These are phyloP conservation scores for Ichneumoninae sp. DNA, from an alignment of 2,888 invertebrate species.

Conservation along the genomic window DNA sequence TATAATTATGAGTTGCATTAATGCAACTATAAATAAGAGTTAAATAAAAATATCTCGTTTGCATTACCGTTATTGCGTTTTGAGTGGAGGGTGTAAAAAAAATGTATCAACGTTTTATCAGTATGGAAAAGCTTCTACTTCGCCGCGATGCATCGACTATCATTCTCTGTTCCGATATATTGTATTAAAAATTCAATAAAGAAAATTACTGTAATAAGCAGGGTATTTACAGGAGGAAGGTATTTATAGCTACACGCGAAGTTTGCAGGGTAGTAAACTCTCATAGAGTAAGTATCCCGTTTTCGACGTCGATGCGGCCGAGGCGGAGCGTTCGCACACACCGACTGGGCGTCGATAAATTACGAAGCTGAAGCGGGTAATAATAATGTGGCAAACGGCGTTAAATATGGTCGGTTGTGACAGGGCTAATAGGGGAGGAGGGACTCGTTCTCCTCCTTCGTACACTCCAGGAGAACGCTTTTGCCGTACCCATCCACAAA, in stretches of 20 bases:
- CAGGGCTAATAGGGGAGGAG: constrained; percentile 73
- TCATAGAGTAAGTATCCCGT: constrained; percentile 23
- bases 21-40: background rate
- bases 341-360: constrained; percentile 67
- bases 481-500: constrained; percentile 48
- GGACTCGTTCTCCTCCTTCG: constrained; percentile 67
- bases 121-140: background rate
- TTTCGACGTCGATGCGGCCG: constrained; percentile 26
- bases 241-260: background rate
- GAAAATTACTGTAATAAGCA: background rate
- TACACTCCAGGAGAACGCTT: constrained; percentile 16
- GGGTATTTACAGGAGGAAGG: constrained; percentile 5
- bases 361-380: constrained; percentile 71
- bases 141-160: background rate
- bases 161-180: background rate
- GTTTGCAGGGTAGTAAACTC: constrained; percentile 1
- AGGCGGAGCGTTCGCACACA: constrained; percentile 59
- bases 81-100: background rate
- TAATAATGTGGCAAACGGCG: constrained; percentile 75
- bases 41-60: background rate
- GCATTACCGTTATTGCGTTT: background rate
- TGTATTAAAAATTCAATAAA: background rate
- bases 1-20: background rate
- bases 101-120: background rate
- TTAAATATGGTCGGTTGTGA: constrained; percentile 75